A percentile compares a stretch with the other conserved stretches of the same genome.
phyloP scores from a whole-genome alignment of 2,797 vertebrate genomes.

The Oryzias dopingdopingensis region DNA sequence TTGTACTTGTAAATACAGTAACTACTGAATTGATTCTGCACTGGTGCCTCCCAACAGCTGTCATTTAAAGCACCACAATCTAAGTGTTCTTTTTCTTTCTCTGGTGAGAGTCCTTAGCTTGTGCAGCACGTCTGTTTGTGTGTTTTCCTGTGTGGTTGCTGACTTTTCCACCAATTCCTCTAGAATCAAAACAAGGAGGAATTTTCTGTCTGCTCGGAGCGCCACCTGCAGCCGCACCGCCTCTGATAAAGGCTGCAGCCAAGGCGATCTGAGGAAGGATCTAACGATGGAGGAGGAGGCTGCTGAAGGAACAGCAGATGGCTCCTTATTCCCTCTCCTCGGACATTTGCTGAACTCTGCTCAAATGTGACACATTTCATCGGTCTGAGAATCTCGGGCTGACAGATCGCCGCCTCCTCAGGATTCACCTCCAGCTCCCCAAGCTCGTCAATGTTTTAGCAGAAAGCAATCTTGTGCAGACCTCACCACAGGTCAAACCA shows the following conservation, averaged over 20 bases:
- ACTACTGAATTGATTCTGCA: too few species aligned
- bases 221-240: conserved; percentile 59
- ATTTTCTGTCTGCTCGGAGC: conserved; percentile 56
- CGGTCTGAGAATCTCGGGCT: conserved; percentile 68
- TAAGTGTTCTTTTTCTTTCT: too few species aligned
- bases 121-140: conserved; percentile 29
- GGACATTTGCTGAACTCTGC: conserved; percentile 75
- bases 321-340: conserved; percentile 52
- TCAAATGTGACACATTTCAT: conserved; percentile 77
- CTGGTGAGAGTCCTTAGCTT: too few species aligned
- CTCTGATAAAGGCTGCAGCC: conserved; percentile 64
- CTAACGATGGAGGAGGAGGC: conserved; percentile 75
- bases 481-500: conserved; percentile 69
- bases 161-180: conserved; percentile 46
- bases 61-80: too few species aligned
- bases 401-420: conserved; percentile 64
- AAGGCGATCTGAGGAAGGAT: conserved; percentile 62
- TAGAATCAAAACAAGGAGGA: conserved; percentile 59
- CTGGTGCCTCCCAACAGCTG: too few species aligned
- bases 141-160: conserved; percentile 41
- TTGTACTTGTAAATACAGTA: too few species aligned
- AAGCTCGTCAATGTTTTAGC: conserved; percentile 73
- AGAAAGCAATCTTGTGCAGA: conserved; percentile 69
- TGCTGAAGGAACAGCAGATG: conserved; percentile 73
- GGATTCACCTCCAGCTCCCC: conserved; percentile 61